phyloP scores from a whole-genome alignment of 2,797 vertebrate species.

The Agapornis canus region DNA sequence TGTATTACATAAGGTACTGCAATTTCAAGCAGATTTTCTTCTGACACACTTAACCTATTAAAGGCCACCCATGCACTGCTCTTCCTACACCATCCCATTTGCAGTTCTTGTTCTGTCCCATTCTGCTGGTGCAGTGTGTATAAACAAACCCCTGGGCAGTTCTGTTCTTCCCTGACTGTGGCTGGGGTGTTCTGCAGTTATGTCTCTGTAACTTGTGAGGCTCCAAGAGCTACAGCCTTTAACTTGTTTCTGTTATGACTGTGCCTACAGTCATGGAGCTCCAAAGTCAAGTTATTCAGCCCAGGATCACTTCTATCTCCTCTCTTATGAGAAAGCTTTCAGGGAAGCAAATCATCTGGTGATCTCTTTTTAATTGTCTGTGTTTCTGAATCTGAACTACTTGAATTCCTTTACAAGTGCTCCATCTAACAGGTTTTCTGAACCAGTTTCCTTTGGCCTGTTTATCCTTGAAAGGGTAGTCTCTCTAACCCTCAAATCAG shows the following conservation, averaged over 20 bases:
- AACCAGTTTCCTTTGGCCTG: background rate
- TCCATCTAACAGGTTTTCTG: background rate
- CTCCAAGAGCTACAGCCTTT: background rate
- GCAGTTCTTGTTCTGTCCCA: background rate
- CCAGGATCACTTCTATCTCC: rapidly evolving
- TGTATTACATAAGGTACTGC: constrained; percentile 45
- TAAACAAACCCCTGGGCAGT: background rate
- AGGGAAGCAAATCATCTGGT: background rate
- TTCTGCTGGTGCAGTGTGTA: rapidly evolving
- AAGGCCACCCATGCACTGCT: constrained; percentile 10
- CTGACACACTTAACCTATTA: constrained; percentile 35
- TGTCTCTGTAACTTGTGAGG: background rate
- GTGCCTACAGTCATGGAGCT: background rate
- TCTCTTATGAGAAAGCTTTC: background rate
- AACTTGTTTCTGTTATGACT: background rate
- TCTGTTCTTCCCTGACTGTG: background rate
- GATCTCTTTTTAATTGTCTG: background rate
- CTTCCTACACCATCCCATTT: background rate
- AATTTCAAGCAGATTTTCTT: constrained; percentile 1
- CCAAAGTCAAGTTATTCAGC: background rate
- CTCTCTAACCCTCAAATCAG: rapidly evolving
- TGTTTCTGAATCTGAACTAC: background rate
- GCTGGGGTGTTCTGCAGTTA: background rate
- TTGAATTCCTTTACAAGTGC: background rate
- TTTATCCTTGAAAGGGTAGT: background rate